Evolutionary conservation across 2,888 invertebrate genomes (phyloP), one percentile per base, ranked within the genome.

Genomic region (Aricia artaxerxes): DNA sequence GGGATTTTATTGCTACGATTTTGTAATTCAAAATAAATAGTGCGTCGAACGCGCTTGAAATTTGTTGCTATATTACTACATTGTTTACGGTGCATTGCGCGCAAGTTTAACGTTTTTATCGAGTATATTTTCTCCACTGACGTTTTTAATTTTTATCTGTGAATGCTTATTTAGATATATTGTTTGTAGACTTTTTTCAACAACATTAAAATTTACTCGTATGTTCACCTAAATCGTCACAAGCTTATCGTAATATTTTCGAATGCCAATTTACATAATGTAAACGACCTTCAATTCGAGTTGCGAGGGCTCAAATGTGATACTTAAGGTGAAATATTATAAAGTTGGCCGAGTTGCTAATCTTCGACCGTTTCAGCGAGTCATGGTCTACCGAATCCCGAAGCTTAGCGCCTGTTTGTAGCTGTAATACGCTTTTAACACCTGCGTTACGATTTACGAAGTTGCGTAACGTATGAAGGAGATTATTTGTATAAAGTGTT

Each of bases 331-430:
- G 84, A 86, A 87, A 87, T 90, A 90, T 91, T 89, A 91, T 89
- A 90, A 88, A 88, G 89, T 89, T 86, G 87, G 86, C 82, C 83
- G 83, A 82, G 82, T 85, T 87, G 90, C 89, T 93, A 92, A 93
- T 93, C 92, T 93, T 92, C 88, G 86, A 86, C 90, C 91, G 88
- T 93, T 93, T 90, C 87, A 88, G 87, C 87, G 86, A 87, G 89
- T 87, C 86, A 88, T 89, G 89, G 90, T 88, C 86, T 88, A 88
- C 89, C 89, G 90, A 90, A 91, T 89, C 89, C 90, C 88, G 85
- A 86, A 87, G 91, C 92, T 93, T 93, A 93, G 86, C 92, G 89
- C 91, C 91, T 93, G 92, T 94, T 94, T 93, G 94, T 92, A 87
- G 83, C 88, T 87, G 87, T 93, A 92, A 92, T 92, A 90, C 89